These are phyloP conservation scores for Zelostemma sp. DNA, from an alignment of 1,140 invertebrate genomes.

Conservation along the genomic window DNA sequence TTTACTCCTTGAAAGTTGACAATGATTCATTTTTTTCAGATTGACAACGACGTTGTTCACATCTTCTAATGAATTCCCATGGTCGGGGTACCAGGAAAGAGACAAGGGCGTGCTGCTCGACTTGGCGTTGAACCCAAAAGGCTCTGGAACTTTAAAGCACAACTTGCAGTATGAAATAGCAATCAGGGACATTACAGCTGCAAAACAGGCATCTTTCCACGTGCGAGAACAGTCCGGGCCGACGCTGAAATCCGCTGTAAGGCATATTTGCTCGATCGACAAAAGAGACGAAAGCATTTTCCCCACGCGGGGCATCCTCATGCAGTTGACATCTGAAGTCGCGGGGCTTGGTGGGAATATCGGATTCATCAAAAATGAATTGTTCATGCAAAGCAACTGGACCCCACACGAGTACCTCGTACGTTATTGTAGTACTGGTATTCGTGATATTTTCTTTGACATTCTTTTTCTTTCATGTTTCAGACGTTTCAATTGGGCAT, in stretches of 20 bases:
- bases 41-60: conserved; percentile 79
- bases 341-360: conserved; percentile 91
- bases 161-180: conserved; percentile 86
- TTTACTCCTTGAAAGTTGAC: conserved; percentile 3
- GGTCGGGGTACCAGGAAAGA: conserved; percentile 82
- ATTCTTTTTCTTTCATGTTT: conserved; percentile 33
- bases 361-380: conserved; percentile 87
- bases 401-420: conserved; percentile 77
- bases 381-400: conserved; percentile 83
- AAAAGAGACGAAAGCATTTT: conserved; percentile 83
- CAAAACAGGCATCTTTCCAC: conserved; percentile 78
- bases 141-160: conserved; percentile 75
- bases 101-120: conserved; percentile 78
- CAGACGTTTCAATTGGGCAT: conserved; percentile 83
- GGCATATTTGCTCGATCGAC: conserved; percentile 83
- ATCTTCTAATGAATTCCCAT: conserved; percentile 80
- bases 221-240: conserved; percentile 88
- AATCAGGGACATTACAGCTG: conserved; percentile 80
- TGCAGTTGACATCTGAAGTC: conserved; percentile 82
- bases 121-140: conserved; percentile 74
- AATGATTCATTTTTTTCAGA: conserved; percentile 66
- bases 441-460: neutral
- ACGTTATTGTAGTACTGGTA: conserved; percentile 53
- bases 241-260: conserved; percentile 86
- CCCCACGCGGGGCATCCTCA: conserved; percentile 78